These are phyloP conservation scores for Phthorimaea operculella DNA, from an alignment of 1,140 invertebrate species.

Conservation along the genomic window DNA sequence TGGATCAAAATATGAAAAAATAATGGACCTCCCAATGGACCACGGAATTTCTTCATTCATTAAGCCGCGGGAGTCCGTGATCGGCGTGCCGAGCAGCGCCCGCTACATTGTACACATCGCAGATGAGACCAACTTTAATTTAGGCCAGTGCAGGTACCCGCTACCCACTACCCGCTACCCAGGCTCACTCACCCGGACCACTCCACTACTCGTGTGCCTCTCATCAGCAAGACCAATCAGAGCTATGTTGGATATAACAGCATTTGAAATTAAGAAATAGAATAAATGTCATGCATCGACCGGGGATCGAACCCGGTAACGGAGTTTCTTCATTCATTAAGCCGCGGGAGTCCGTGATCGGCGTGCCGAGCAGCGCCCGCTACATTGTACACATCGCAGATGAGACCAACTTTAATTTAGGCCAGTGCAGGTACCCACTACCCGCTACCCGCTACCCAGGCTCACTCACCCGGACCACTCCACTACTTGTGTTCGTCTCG, in stretches of 20 bases:
- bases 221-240: too few species aligned
- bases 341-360: constrained; percentile 44
- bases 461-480: constrained; percentile 7
- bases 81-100: constrained; percentile 41
- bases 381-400: constrained; percentile 34
- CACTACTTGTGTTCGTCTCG: too few species aligned
- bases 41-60: constrained; percentile 54
- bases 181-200: too few species aligned
- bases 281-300: too few species aligned
- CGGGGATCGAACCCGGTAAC: too few species aligned
- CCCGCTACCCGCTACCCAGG: too few species aligned
- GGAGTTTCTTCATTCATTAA: constrained; percentile 59
- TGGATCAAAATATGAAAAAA: too few species aligned
- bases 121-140: constrained; percentile 59
- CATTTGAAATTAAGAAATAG: too few species aligned
- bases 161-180: constrained; percentile 24
- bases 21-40: too few species aligned
- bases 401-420: constrained; percentile 60
- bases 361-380: constrained; percentile 38
- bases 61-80: constrained; percentile 48
- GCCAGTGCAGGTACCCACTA: too few species aligned
- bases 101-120: constrained; percentile 31
- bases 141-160: constrained; percentile 40
- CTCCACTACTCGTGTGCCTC: too few species aligned
- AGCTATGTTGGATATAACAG: too few species aligned